Conservation (phyloP, 2,113 vertebrate species). For the Ophthalmolycus amberensis region DNA sequence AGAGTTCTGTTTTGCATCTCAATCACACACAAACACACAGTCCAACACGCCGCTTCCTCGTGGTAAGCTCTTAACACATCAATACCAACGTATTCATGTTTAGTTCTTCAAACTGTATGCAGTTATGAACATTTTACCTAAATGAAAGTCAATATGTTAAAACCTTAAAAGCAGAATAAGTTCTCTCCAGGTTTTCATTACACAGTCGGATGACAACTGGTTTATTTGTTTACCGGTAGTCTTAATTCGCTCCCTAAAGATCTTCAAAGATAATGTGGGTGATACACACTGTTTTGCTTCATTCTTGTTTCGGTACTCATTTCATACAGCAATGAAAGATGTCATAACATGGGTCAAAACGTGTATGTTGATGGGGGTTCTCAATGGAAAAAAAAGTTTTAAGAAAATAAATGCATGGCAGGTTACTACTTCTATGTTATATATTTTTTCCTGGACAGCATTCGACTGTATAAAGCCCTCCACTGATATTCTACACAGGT, state of each 20-base stretch:
- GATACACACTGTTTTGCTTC: background rate
- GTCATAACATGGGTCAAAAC: background rate
- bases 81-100: conserved; percentile 6
- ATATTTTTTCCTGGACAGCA: background rate
- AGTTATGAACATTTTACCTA: background rate
- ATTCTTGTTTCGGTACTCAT: background rate
- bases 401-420: background rate
- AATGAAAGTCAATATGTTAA: background rate
- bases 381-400: background rate
- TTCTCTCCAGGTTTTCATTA: background rate
- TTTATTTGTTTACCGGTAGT: background rate
- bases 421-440: background rate
- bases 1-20: background rate
- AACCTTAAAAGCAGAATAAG: background rate
- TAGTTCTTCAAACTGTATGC: background rate
- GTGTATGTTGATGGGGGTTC: background rate
- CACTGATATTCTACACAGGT: conserved; percentile 39
- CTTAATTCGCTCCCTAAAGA: background rate
- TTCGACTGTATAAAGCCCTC: conserved; percentile 1
- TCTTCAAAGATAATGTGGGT: background rate
- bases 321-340: background rate
- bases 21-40: background rate
- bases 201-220: background rate
- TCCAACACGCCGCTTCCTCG: background rate
- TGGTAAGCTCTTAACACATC: background rate